Percentiles rank a stretch among this genome's conserved stretches.
Conservation (phyloP, 2,797 vertebrate genomes). For the Amazona ochrocephala region DNA sequence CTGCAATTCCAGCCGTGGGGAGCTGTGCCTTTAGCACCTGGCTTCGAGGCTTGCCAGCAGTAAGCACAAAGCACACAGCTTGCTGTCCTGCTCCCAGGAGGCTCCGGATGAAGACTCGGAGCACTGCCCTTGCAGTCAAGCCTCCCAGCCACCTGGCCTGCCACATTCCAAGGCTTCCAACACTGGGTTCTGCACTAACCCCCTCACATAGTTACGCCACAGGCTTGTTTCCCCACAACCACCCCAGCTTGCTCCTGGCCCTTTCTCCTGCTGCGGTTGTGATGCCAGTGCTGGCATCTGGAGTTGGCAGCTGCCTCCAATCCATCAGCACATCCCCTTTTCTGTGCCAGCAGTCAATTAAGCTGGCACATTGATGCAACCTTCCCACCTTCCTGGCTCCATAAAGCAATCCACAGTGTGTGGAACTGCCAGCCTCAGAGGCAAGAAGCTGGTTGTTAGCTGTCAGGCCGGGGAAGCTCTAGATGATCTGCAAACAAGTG, state of each 20-base stretch:
- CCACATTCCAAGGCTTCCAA: neutral
- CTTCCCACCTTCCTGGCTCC: neutral
- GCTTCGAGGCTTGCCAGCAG: neutral
- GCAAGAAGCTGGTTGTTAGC: neutral
- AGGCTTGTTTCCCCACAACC: neutral
- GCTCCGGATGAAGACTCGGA: neutral
- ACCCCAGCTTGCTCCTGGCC: neutral
- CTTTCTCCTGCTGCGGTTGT: neutral
- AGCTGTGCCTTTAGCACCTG: neutral
- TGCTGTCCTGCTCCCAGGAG: neutral
- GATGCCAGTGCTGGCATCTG: neutral
- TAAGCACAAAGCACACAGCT: neutral
- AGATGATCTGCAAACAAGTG: neutral
- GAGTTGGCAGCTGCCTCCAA: constrained; percentile 7
- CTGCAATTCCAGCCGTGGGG: neutral
- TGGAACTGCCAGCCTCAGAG: neutral
- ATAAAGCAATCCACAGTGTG: neutral
- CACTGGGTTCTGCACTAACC: neutral
- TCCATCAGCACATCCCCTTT: neutral
- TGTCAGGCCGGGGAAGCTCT: neutral
- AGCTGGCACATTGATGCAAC: neutral
- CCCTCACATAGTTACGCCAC: neutral
- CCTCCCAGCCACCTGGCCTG: neutral
- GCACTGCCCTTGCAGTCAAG: neutral
- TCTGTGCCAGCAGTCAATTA: constrained; percentile 5